A percentile compares a stretch with the other conserved stretches of the same genome.
These are phyloP conservation scores for Cacatua alba DNA, from an alignment of 2,113 vertebrate species.

Conservation along the genomic window DNA sequence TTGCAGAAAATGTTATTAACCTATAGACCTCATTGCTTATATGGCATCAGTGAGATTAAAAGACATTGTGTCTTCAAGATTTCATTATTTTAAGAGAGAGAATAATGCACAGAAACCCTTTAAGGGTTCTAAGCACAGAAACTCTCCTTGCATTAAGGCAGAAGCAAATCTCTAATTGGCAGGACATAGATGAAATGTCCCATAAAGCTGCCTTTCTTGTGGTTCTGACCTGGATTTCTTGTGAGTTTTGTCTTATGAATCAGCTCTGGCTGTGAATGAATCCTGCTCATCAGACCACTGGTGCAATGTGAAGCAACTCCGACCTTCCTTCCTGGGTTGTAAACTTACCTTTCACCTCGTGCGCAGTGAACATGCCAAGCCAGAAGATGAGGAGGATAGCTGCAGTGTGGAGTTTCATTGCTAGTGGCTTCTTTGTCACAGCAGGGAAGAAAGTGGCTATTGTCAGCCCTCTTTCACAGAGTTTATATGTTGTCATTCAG, in stretches of 20 bases:
- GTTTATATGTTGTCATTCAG: not conserved
- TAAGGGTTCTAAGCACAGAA: not conserved
- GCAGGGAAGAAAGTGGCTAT: not conserved
- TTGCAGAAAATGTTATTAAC: not conserved
- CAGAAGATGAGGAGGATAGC: slow-evolving; percentile 4
- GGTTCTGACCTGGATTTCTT: not conserved
- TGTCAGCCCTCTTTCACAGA: not conserved
- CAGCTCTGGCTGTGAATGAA: not conserved
- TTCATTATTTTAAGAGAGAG: not conserved
- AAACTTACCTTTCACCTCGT: not conserved
- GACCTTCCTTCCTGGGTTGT: not conserved
- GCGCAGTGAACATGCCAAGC: not conserved
- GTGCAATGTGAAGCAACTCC: not conserved
- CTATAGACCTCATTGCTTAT: not conserved
- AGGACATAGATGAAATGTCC: not conserved
- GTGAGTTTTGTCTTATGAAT: not conserved
- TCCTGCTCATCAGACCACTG: not conserved
- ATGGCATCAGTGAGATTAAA: not conserved
- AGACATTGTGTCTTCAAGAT: not conserved
- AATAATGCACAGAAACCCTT: not conserved
- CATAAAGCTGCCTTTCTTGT: not conserved
- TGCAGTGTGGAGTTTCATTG: not conserved
- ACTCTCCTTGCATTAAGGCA: not conserved
- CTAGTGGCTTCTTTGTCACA: not conserved
- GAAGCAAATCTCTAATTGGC: not conserved